phyloP scores from a whole-genome alignment of 2,113 vertebrate species.

The Sebastes schlegelii region DNA sequence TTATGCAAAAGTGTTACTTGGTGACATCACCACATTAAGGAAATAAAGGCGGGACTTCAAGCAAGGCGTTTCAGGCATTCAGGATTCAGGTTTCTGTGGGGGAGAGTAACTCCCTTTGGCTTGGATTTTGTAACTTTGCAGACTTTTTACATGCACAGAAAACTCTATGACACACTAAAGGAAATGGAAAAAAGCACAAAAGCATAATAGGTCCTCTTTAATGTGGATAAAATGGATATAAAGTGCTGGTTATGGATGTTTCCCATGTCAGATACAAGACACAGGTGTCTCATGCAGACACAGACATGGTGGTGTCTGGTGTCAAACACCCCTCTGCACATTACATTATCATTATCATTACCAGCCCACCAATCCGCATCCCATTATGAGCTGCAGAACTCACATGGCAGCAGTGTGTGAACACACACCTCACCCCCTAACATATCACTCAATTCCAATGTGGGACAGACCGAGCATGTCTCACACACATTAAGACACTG shows the following conservation, averaged over 20 bases:
- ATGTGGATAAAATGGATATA: neutral
- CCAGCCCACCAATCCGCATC: neutral
- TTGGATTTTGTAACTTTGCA: too few species aligned
- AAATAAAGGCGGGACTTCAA: too few species aligned
- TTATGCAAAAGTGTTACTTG: too few species aligned
- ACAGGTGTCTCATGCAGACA: conserved; percentile 10
- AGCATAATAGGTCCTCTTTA: neutral
- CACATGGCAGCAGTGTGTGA: conserved; percentile 20
- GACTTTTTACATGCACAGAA: too few species aligned
- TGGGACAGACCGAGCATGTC: conserved; percentile 28
- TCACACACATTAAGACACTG: conserved; percentile 9
- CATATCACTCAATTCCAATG: conserved; percentile 13
- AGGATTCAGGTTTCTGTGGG: too few species aligned
- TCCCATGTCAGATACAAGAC: neutral
- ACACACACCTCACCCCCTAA: neutral
- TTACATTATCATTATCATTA: conserved; percentile 32
- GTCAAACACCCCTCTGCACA: conserved; percentile 37
- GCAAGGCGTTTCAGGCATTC: too few species aligned
- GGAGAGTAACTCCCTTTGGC: too few species aligned
- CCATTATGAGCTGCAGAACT: conserved; percentile 1
- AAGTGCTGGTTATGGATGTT: neutral
- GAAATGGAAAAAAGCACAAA: neutral
- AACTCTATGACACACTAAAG: too few species aligned
- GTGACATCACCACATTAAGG: too few species aligned
- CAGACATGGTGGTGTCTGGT: neutral